phyloP scores from a whole-genome alignment of 2,797 vertebrate genomes.

The Pelobates cultripes region DNA sequence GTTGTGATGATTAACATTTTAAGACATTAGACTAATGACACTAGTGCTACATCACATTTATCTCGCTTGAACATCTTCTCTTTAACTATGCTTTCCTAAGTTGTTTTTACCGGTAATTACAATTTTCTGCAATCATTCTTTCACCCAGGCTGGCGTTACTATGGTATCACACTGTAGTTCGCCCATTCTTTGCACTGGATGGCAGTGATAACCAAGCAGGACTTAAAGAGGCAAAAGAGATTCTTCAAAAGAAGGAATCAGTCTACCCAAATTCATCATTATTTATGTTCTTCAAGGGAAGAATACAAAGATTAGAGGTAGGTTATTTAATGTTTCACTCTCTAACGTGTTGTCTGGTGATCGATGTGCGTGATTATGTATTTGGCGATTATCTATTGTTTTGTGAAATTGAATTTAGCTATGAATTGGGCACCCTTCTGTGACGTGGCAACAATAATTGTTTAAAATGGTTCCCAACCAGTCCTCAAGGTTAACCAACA shows the following conservation, averaged over 20 bases:
- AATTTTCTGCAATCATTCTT: constrained; percentile 4
- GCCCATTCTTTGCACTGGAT: constrained; percentile 96
- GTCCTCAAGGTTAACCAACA: too few relatives aligned
- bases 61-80: too few relatives aligned
- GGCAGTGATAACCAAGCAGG: constrained; percentile 88
- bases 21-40: too few relatives aligned
- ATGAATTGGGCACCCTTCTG: too few relatives aligned
- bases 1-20: too few relatives aligned
- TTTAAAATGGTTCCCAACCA: too few relatives aligned
- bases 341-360: too few relatives aligned
- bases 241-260: constrained; percentile 89
- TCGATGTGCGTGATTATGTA: too few relatives aligned
- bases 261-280: constrained; percentile 96
- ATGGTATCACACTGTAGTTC: constrained; percentile 98
- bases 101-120: not conserved
- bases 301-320: constrained; percentile 97
- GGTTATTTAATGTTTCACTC: not conserved
- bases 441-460: too few relatives aligned
- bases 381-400: too few relatives aligned
- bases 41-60: too few relatives aligned
- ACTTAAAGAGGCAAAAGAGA: constrained; percentile 90
- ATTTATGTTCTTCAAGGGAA: constrained; percentile 98
- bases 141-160: constrained; percentile 86
- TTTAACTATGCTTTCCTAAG: constrained; percentile 14
- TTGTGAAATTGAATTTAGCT: too few relatives aligned